Conservation (phyloP, 2,797 vertebrate species). For the Vespertilio murinus region DNA sequence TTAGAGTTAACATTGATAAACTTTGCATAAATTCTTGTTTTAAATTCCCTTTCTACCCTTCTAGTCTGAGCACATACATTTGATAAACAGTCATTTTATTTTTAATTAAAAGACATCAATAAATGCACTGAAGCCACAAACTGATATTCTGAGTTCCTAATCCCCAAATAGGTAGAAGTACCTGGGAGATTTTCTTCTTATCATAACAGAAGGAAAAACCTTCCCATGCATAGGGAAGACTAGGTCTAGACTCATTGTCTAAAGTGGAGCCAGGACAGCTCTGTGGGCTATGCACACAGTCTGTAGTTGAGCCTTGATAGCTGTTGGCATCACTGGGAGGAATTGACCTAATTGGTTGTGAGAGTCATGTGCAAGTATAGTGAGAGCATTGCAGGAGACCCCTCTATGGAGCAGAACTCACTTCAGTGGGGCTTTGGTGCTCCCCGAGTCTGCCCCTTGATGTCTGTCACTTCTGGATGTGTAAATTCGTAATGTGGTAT, state of each 20-base stretch:
- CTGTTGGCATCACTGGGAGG: neutral
- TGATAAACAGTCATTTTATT: neutral
- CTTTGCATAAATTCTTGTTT: neutral
- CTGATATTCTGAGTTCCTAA: neutral
- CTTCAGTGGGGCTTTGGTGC: too few species aligned
- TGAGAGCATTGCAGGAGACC: too few species aligned
- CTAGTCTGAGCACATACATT: neutral
- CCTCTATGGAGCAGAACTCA: too few species aligned
- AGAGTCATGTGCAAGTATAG: too few species aligned
- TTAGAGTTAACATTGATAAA: neutral
- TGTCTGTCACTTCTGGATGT: too few species aligned
- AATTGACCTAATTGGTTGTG: too few species aligned
- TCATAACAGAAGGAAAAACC: neutral
- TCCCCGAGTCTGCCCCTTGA: too few species aligned
- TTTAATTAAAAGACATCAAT: neutral
- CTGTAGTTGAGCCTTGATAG: neutral
- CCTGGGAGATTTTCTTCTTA: neutral
- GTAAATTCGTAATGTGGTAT: too few species aligned
- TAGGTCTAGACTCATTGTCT: neutral
- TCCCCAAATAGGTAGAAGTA: neutral
- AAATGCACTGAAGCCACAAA: neutral
- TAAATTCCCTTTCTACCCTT: neutral
- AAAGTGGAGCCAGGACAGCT: neutral
- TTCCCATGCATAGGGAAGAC: neutral
- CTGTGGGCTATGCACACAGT: neutral